These are phyloP conservation scores for Gonatopus flavifemur DNA, from an alignment of 1,140 invertebrate species.

Conservation along the genomic window DNA sequence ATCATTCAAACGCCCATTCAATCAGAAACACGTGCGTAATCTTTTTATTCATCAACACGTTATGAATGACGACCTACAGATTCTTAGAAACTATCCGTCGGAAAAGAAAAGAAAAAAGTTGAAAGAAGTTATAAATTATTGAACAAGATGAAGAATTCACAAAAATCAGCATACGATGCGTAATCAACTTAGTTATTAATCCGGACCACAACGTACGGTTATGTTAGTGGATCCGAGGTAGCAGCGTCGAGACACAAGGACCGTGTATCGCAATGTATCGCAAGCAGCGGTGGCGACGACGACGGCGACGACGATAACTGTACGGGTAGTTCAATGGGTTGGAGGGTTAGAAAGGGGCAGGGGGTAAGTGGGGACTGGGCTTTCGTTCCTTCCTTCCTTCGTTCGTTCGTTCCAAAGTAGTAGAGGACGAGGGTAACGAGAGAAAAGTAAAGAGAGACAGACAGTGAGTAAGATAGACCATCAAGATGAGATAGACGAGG, in stretches of 20 bases:
- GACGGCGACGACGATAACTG: slow-evolving; percentile 26
- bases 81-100: too few relatives aligned
- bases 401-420: slow-evolving; percentile 31
- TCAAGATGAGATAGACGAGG: slow-evolving; percentile 12
- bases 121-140: too few relatives aligned
- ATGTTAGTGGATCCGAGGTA: neutral
- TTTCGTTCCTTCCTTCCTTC: slow-evolving; percentile 37
- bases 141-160: too few relatives aligned
- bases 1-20: too few relatives aligned
- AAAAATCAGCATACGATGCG: too few relatives aligned
- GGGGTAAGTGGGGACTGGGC: slow-evolving; percentile 32
- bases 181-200: too few relatives aligned
- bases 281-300: slow-evolving; percentile 37
- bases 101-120: too few relatives aligned
- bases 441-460: slow-evolving; percentile 6
- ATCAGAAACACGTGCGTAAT: too few relatives aligned
- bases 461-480: slow-evolving; percentile 39
- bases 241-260: slow-evolving; percentile 51
- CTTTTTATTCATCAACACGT: too few relatives aligned
- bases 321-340: slow-evolving; percentile 27
- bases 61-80: too few relatives aligned
- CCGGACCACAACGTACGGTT: slow-evolving; percentile 7
- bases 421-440: slow-evolving; percentile 40
- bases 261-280: slow-evolving; percentile 57
- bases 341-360: slow-evolving; percentile 40